Base-by-base conservation (phyloP, 2,888 invertebrate genomes). In the Laspeyria flexula region DNA sequence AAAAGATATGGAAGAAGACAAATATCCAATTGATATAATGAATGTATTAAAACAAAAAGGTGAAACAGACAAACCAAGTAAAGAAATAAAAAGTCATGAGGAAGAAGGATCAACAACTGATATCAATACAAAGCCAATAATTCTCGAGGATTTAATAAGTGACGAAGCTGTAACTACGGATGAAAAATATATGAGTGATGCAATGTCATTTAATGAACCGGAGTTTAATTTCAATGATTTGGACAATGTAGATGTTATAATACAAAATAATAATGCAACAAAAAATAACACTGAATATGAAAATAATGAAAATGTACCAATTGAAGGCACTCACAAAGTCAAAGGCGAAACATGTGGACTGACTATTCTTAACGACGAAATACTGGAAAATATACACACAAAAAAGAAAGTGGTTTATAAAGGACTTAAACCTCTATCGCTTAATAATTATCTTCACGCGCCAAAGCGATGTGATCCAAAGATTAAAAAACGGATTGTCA, bases 271-370 rank as follows among this genome's bases (percentile, higher is more conserved):
- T 42, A 42, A 31, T 34, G 43, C 33, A 34, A 43, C 33, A 33
- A 43, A 43, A 43, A 43, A 37, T 34, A 43, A 43, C 43, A 43
- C 34, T 34, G 43, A 43, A 43, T 13, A 43, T 43, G 43, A 43
- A 43, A 21, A 21, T 21, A 21, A 21, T 21, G 21, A 21, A 21
- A 43, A 42, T 42, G 33, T 43, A 37, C 43, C 27, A 35, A 43
- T 43, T 37, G 43, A 43, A 43, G 37, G 37, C 23, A 43, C 35
- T 43, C 43, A 43, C 42, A 42, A 43, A 43, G 37, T 43, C 43
- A 43, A 43, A 43, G 43, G 43, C 43, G 37, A 43, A 43, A 34
- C 34, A 43, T 43, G 43, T 25, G 43, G 43, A 43, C 43, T 43
- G 43, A 43, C 43, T 43, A 43, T 43, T 35, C 43, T 43, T 43